A percentile compares a stretch with the other conserved stretches of the same genome.
Conservation (phyloP, 2,113 vertebrate species). For the Drymodes brunneopygia region DNA sequence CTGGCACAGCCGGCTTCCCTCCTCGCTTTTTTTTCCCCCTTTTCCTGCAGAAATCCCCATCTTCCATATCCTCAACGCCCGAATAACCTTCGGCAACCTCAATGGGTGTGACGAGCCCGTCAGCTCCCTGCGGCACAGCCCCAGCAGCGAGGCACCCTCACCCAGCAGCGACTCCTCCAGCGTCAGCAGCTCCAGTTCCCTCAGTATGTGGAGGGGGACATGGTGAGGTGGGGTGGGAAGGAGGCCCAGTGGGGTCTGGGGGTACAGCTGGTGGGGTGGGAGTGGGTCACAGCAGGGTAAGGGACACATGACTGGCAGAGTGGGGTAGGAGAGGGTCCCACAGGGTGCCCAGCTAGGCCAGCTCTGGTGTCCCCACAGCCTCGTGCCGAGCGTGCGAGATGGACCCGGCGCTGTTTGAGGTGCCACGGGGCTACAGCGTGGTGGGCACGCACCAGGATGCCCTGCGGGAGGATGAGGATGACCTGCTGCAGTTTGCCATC, state of each 20-base stretch:
- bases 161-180: slow-evolving; percentile 94
- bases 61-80: slow-evolving; percentile 95
- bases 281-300: not conserved
- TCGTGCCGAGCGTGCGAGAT: slow-evolving; percentile 90
- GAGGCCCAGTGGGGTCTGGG: not conserved
- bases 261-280: not conserved
- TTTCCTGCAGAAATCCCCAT: slow-evolving; percentile 88
- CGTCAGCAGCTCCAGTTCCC: slow-evolving; percentile 95
- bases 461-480: slow-evolving; percentile 89
- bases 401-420: slow-evolving; percentile 88
- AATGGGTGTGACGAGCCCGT: slow-evolving; percentile 90
- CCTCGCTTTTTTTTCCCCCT: not conserved
- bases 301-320: accelerated
- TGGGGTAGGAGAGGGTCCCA: not conserved
- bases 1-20: not conserved
- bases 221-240: not conserved
- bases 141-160: slow-evolving; percentile 86
- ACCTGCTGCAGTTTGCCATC: slow-evolving; percentile 93
- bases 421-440: slow-evolving; percentile 88
- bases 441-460: slow-evolving; percentile 88
- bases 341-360: not conserved
- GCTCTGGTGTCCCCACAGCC: slow-evolving; percentile 62
- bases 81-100: slow-evolving; percentile 97
- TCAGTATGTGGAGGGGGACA: slow-evolving; percentile 69
- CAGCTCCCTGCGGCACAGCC: slow-evolving; percentile 78